Conservation (phyloP, 2,797 vertebrate genomes). For the Eidolon dupreanum region DNA sequence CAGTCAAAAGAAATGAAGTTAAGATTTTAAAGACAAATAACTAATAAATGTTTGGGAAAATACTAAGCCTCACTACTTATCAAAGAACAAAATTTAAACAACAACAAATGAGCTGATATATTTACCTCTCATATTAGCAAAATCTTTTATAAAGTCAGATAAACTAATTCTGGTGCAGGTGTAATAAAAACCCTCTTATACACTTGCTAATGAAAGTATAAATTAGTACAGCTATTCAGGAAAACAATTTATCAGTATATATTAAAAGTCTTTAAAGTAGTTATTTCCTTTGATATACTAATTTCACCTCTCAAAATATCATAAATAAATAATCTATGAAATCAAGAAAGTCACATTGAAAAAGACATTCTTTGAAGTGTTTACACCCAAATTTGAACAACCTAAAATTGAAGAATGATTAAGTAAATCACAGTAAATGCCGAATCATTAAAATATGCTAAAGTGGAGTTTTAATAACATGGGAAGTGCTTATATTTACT, state of each 20-base stretch:
- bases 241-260: background rate
- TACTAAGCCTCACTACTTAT: slow-evolving; percentile 1
- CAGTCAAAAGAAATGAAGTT: background rate
- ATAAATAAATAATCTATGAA: background rate
- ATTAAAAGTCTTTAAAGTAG: background rate
- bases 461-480: slow-evolving; percentile 49
- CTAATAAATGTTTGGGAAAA: background rate
- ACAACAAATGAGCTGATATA: background rate
- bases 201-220: background rate
- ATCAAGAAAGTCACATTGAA: background rate
- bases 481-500: slow-evolving; percentile 54
- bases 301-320: slow-evolving; percentile 43
- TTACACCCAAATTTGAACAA: background rate
- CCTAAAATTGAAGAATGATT: slow-evolving; percentile 27
- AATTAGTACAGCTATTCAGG: background rate
- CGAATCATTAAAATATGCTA: slow-evolving; percentile 6
- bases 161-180: background rate
- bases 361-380: background rate
- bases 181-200: background rate
- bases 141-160: background rate
- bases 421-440: background rate
- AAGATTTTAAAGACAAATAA: background rate
- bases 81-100: background rate
- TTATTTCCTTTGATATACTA: background rate
- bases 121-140: slow-evolving; percentile 31